Conservation (phyloP, 2,113 vertebrate genomes). For the Procavia capensis region DNA sequence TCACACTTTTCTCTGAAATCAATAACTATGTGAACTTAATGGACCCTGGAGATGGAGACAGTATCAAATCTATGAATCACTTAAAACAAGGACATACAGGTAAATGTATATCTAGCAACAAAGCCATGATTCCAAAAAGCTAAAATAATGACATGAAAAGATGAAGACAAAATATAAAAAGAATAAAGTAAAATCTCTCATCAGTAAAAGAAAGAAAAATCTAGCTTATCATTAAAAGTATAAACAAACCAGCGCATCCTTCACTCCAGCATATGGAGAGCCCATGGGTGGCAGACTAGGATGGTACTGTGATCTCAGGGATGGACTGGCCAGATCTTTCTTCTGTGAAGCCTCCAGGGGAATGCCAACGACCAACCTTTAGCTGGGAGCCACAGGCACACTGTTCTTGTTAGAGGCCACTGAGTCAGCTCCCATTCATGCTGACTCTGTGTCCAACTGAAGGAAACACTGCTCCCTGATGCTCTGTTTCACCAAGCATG, state of each 20-base stretch:
- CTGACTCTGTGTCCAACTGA: too few relatives aligned
- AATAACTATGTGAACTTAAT: background rate
- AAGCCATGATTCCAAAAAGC: background rate
- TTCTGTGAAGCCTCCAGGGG: background rate
- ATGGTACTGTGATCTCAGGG: background rate
- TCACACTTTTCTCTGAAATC: background rate
- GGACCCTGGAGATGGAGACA: background rate
- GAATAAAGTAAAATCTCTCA: background rate
- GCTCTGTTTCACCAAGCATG: too few relatives aligned
- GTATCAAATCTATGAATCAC: slow-evolving; percentile 6
- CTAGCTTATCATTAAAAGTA: background rate
- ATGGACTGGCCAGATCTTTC: background rate
- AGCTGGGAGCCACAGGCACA: background rate
- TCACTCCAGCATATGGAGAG: too few relatives aligned
- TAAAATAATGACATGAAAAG: slow-evolving; percentile 29
- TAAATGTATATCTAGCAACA: background rate
- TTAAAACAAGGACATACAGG: background rate
- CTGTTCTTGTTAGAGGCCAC: too few relatives aligned
- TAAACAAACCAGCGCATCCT: too few relatives aligned
- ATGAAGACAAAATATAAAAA: background rate
- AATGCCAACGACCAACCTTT: background rate
- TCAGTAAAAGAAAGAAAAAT: background rate
- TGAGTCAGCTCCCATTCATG: too few relatives aligned
- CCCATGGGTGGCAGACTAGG: background rate
- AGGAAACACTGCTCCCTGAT: too few relatives aligned